phyloP scores from a whole-genome alignment of 2,797 vertebrate species.

The Aldrovandia affinis region DNA sequence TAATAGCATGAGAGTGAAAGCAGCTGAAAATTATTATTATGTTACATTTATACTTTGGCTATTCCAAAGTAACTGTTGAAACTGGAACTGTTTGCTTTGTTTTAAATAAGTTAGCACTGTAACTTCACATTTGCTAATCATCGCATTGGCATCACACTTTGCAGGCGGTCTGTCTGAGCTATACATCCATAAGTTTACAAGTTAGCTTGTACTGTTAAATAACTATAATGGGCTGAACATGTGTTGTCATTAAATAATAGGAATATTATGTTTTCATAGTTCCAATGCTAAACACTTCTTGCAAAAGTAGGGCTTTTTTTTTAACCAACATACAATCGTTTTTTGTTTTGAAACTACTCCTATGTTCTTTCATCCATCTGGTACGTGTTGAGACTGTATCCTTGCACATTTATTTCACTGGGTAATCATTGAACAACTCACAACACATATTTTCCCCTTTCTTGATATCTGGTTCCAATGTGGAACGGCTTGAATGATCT shows the following conservation, averaged over 20 bases:
- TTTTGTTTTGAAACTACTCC: neutral
- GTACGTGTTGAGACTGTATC: neutral
- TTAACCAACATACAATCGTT: neutral
- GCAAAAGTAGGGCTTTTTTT: neutral
- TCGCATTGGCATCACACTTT: constrained; percentile 18
- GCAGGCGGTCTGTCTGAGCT: constrained; percentile 12
- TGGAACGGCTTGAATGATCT: neutral
- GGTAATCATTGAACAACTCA: constrained; percentile 8
- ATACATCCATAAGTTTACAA: constrained; percentile 13
- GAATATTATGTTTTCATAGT: constrained; percentile 5
- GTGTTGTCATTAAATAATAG: neutral
- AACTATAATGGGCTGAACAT: constrained; percentile 24
- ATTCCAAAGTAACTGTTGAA: neutral
- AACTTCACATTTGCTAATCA: constrained; percentile 12
- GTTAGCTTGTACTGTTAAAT: constrained; percentile 12
- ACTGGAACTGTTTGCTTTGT: neutral
- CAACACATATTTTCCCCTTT: neutral
- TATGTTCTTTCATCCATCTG: constrained; percentile 14
- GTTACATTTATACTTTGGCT: neutral
- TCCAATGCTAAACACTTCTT: neutral
- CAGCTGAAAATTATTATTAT: constrained; percentile 26
- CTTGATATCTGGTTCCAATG: neutral
- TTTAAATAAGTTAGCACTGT: neutral
- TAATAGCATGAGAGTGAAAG: constrained; percentile 32
- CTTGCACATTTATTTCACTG: neutral